These are phyloP conservation scores for Bergia sp. DNA, from an alignment of 92 coral and sea anemone genomes.

Conservation along the genomic window DNA sequence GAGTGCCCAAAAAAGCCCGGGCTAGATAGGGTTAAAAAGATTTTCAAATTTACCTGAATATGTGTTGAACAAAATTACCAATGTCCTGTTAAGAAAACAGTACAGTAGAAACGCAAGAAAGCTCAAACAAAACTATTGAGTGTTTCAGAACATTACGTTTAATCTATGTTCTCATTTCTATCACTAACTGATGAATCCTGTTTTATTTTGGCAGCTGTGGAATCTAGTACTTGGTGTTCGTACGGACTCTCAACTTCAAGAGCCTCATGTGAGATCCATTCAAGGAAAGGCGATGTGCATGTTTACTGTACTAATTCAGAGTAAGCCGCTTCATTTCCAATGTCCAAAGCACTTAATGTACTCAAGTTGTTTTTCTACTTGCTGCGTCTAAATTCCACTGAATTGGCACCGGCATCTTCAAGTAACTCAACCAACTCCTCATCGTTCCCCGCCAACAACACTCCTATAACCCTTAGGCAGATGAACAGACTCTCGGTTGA, in stretches of 20 bases:
- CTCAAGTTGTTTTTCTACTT: constrained; percentile 86
- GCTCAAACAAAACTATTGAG: no score
- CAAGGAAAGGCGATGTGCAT: constrained; percentile 29
- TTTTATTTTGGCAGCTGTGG: constrained; percentile 1
- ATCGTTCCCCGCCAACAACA: constrained; percentile 5
- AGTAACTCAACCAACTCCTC: constrained; percentile 31
- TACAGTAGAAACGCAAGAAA: no score
- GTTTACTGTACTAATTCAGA: not conserved
- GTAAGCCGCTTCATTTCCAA: constrained; percentile 64
- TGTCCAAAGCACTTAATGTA: constrained; percentile 90
- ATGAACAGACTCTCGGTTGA: constrained; percentile 26
- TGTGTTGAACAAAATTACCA: no score
- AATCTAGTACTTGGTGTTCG: not conserved
- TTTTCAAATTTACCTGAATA: no score
- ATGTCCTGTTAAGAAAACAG: no score
- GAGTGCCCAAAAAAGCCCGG: no score
- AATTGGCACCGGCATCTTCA: constrained; percentile 37
- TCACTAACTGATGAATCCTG: not conserved
- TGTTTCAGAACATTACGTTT: no score
- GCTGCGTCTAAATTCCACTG: constrained; percentile 76
- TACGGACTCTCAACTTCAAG: constrained; percentile 3
- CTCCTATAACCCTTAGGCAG: not conserved
- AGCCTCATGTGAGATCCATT: constrained; percentile 17
- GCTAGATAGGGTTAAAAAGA: no score
- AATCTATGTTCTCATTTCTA: not conserved